A percentile compares a stretch with the other conserved stretches of the same genome.
Conservation (phyloP, 2,888 invertebrate species). For the Netelia inedita region DNA sequence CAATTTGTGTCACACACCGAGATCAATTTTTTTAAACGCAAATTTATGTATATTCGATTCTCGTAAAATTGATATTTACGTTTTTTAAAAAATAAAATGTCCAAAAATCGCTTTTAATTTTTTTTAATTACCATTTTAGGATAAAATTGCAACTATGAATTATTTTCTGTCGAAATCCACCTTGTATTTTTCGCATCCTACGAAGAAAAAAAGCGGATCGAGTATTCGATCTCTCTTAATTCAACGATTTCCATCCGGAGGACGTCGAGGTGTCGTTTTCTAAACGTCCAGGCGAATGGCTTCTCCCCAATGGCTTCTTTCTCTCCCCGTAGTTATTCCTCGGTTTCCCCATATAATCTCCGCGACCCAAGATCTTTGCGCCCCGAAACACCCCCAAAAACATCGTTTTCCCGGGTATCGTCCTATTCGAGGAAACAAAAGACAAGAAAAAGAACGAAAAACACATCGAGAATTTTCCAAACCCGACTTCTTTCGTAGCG, state of each 20-base stretch:
- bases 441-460: not conserved
- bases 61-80: no score
- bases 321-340: not conserved
- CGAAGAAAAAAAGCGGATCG: no score
- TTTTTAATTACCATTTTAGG: no score
- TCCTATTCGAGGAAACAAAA: constrained; percentile 31
- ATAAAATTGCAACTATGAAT: no score
- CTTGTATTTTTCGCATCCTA: no score
- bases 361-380: not conserved
- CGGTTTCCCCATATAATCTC: not conserved
- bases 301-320: not conserved
- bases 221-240: no score
- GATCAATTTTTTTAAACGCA: no score
- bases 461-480: constrained; percentile 45
- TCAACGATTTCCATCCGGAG: no score
- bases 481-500: constrained; percentile 58
- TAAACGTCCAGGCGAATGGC: not conserved
- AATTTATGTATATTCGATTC: no score
- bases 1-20: not conserved
- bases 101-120: no score
- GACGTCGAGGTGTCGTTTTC: not conserved
- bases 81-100: no score
- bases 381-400: not conserved
- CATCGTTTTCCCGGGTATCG: constrained; percentile 45
- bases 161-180: no score